Conservation (phyloP, 2,113 vertebrate species). For the Megaptera novaeangliae region DNA sequence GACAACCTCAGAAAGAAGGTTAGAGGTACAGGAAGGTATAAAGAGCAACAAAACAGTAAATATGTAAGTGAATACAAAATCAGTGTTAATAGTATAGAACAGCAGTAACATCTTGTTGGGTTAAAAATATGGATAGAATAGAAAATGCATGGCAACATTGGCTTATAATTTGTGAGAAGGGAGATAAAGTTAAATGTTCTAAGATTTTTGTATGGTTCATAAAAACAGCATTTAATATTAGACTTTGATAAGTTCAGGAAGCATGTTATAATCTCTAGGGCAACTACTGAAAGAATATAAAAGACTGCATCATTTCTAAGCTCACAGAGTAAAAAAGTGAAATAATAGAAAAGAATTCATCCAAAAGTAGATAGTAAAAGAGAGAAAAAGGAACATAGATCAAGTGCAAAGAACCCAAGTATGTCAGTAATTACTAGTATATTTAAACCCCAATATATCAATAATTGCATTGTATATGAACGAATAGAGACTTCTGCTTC, state of each 20-base stretch:
- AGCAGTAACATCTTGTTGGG: neutral
- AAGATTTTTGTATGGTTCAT: neutral
- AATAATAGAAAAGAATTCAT: neutral
- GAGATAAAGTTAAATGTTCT: neutral
- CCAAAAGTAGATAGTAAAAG: neutral
- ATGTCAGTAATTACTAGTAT: neutral
- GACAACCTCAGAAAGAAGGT: neutral
- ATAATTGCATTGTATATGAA: neutral
- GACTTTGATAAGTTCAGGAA: neutral
- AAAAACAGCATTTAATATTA: neutral
- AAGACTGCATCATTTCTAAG: neutral
- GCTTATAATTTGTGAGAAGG: neutral
- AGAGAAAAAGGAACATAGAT: neutral
- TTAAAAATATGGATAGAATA: neutral
- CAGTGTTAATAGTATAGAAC: accelerated
- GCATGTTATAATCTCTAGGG: neutral
- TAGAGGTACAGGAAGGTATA: neutral
- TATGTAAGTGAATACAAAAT: accelerated
- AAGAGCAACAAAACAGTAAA: neutral
- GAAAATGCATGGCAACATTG: accelerated
- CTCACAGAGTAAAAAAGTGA: neutral
- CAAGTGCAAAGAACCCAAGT: neutral
- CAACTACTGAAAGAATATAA: neutral
- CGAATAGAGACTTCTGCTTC: neutral
- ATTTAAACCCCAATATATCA: neutral